Percentiles rank a stretch among this genome's conserved stretches.
Conservation (phyloP, 2,113 vertebrate species). For the Oenanthe melanoleuca region DNA sequence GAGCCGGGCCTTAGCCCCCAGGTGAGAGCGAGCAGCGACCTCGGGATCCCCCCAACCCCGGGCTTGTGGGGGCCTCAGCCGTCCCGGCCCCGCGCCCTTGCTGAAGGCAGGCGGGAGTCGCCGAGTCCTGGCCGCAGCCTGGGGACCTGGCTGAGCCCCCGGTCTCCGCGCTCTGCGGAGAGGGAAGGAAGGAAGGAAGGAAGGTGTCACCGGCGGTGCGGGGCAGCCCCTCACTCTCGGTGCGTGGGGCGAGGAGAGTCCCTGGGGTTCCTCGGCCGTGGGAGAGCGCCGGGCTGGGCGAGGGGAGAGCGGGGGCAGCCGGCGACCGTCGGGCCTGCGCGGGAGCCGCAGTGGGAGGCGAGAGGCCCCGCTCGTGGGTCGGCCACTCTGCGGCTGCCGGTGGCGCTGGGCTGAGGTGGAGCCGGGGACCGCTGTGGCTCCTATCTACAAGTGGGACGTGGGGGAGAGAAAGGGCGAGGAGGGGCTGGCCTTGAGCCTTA, state of each 20-base stretch:
- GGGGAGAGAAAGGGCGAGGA: neutral
- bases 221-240: neutral
- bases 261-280: neutral
- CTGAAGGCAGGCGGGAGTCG: neutral
- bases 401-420: neutral
- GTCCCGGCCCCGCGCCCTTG: neutral
- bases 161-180: neutral
- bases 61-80: neutral
- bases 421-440: neutral
- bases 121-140: neutral
- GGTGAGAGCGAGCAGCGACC: neutral
- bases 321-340: neutral
- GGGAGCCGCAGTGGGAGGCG: neutral
- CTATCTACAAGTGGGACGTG: neutral
- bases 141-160: neutral
- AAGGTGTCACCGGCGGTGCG: neutral
- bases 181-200: neutral
- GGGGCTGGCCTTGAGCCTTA: neutral
- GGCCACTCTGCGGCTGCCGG: neutral
- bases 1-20: neutral
- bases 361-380: neutral
- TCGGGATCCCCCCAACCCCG: accelerated
- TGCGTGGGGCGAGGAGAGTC: neutral
- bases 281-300: neutral
- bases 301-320: neutral